phyloP scores from a whole-genome alignment of 2,888 invertebrate species.

The Agrenia bidenticulata region DNA sequence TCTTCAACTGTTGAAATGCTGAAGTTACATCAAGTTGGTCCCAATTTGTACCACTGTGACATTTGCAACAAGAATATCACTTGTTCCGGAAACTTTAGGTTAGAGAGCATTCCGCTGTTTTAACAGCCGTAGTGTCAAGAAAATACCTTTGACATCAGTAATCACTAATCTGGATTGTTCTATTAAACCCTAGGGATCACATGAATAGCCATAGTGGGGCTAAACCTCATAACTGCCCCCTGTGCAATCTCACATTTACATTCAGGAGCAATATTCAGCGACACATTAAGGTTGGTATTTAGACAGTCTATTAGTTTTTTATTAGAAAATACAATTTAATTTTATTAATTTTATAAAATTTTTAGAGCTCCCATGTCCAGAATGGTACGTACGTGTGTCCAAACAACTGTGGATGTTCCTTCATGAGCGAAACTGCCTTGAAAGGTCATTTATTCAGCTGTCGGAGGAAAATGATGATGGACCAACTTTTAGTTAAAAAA shows the following conservation, averaged over 20 bases:
- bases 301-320: no score
- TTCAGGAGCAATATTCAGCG: slow-evolving; percentile 23
- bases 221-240: slow-evolving; percentile 24
- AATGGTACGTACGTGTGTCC: not conserved
- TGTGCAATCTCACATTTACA: slow-evolving; percentile 27
- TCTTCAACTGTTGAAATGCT: no score
- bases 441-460: no score
- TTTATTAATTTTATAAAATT: no score
- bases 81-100: not conserved
- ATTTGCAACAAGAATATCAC: not conserved
- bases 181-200: slow-evolving; percentile 21
- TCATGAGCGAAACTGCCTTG: no score
- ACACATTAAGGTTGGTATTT: slow-evolving; percentile 15
- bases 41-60: not conserved
- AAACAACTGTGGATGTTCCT: no score
- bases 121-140: no score
- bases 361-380: slow-evolving; percentile 12
- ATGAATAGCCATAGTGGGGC: slow-evolving; percentile 30
- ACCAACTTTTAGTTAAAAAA: no score
- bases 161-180: not conserved
- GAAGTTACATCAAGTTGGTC: not conserved
- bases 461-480: no score
- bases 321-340: no score
- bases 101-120: no score
- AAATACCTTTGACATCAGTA: no score